These are phyloP conservation scores for Zygogramma bicolorata DNA, from an alignment of 2,888 invertebrate genomes.

Conservation along the genomic window DNA sequence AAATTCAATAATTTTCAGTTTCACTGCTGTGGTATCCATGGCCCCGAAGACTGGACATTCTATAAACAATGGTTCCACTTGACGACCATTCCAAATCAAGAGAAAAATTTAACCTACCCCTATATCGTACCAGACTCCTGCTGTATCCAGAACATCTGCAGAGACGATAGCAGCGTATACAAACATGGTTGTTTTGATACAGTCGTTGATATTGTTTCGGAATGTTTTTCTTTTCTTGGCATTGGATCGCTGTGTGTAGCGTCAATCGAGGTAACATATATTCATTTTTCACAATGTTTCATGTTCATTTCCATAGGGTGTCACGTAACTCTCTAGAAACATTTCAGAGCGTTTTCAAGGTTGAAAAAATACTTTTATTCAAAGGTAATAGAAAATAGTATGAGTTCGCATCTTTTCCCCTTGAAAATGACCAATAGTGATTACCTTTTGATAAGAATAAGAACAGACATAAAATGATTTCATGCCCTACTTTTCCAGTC, in stretches of 20 bases:
- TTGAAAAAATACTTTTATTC: no score
- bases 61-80: background rate
- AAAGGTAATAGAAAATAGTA: no score
- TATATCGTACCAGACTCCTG: slow-evolving; percentile 49
- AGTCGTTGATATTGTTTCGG: slow-evolving; percentile 52
- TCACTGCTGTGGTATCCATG: slow-evolving; percentile 75
- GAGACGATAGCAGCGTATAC: slow-evolving; percentile 34
- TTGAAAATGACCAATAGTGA: no score
- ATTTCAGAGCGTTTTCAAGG: no score
- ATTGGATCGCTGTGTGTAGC: slow-evolving; percentile 85
- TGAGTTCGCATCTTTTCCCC: no score
- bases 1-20: slow-evolving; percentile 66
- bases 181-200: slow-evolving; percentile 48
- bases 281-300: no score
- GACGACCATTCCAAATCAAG: background rate
- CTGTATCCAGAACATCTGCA: slow-evolving; percentile 41
- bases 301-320: no score
- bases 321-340: no score
- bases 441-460: no score
- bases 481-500: no score
- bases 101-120: background rate
- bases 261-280: slow-evolving; percentile 80
- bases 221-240: slow-evolving; percentile 76
- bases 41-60: slow-evolving; percentile 71
- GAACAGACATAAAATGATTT: no score